These are phyloP conservation scores for Trissolcus brochymenae DNA, from an alignment of 2,888 invertebrate species.

Conservation along the genomic window DNA sequence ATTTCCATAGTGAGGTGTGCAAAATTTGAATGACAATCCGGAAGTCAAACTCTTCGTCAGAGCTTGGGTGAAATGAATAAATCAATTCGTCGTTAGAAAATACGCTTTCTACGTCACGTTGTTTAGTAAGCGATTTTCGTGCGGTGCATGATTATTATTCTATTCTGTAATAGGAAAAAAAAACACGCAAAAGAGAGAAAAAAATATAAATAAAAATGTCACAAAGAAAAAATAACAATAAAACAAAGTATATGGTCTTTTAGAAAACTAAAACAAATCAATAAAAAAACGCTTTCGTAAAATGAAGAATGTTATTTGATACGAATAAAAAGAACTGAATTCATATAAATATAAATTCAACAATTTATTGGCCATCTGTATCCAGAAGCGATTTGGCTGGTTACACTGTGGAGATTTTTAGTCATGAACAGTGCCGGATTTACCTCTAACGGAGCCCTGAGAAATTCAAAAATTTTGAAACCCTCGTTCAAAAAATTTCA, in stretches of 20 bases:
- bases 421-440: too few species aligned
- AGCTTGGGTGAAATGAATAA: slow-evolving; percentile 24
- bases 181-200: not conserved
- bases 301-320: too few species aligned
- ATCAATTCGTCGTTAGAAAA: slow-evolving; percentile 44
- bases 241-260: not conserved
- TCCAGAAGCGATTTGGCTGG: too few species aligned
- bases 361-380: too few species aligned
- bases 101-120: slow-evolving; percentile 33
- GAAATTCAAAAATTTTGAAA: too few species aligned
- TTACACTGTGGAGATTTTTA: too few species aligned
- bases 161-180: not conserved
- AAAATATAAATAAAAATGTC: not conserved
- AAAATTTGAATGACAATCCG: slow-evolving; percentile 42
- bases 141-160: slow-evolving; percentile 47
- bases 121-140: slow-evolving; percentile 21
- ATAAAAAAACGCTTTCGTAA: too few species aligned
- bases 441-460: too few species aligned
- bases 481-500: too few species aligned
- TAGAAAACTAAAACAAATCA: too few species aligned
- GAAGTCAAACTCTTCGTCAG: slow-evolving; percentile 32
- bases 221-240: not conserved
- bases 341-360: too few species aligned
- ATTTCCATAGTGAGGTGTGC: slow-evolving; percentile 21
- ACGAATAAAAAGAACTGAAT: too few species aligned